phyloP scores from a whole-genome alignment of 2,888 invertebrate genomes.

The Apodemia hepburni region DNA sequence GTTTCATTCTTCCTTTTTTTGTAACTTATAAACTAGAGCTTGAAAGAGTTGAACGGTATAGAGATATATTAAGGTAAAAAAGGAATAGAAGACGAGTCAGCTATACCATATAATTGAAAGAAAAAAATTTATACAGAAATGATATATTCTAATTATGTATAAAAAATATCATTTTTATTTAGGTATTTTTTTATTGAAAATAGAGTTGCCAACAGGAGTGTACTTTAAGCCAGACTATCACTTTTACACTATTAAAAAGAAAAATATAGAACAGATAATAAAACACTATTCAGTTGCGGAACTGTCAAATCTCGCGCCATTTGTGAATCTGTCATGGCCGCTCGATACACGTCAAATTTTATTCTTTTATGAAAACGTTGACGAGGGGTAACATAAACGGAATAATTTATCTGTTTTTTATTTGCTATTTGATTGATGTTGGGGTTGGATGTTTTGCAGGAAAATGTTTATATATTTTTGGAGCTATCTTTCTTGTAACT shows the following conservation, averaged over 20 bases:
- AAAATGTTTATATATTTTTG: background rate
- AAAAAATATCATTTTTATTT: too few relatives aligned
- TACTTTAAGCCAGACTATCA: background rate
- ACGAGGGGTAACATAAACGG: conserved; percentile 34
- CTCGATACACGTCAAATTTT: conserved; percentile 37
- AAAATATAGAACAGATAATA: conserved; percentile 18
- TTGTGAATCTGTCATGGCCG: conserved; percentile 36
- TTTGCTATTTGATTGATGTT: conserved; percentile 15
- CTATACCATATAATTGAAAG: too few relatives aligned
- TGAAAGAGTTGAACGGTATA: too few relatives aligned
- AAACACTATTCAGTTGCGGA: conserved; percentile 30
- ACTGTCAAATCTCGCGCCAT: conserved; percentile 36
- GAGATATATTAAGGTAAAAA: too few relatives aligned
- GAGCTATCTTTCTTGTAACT: background rate
- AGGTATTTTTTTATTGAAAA: background rate
- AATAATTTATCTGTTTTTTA: conserved; percentile 25
- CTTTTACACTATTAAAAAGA: conserved; percentile 2
- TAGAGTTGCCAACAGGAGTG: background rate
- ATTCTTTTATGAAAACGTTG: conserved; percentile 37
- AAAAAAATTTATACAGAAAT: too few relatives aligned
- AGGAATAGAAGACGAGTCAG: too few relatives aligned
- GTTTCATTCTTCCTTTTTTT: too few relatives aligned
- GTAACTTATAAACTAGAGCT: too few relatives aligned
- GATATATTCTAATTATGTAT: too few relatives aligned
- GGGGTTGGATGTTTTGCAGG: conserved; percentile 1